These are phyloP conservation scores for Lasiurus cinereus DNA, from an alignment of 2,113 vertebrate genomes.

Conservation along the genomic window DNA sequence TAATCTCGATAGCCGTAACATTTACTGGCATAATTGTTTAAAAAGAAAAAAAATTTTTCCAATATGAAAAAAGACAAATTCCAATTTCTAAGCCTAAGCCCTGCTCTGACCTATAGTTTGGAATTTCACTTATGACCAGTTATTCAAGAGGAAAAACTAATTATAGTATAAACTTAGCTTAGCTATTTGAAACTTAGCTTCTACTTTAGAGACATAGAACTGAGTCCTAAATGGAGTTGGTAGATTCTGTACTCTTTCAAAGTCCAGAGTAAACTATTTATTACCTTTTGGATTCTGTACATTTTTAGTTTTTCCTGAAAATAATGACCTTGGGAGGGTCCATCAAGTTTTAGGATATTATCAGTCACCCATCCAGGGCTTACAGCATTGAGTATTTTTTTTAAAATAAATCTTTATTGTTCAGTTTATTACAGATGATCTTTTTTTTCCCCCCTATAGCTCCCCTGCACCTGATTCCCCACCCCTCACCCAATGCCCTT, in stretches of 20 bases:
- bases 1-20: neutral
- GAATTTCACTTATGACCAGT: constrained; percentile 46
- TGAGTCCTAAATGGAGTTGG: neutral
- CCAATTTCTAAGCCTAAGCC: neutral
- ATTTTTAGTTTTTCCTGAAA: constrained; percentile 12
- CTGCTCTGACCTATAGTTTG: constrained; percentile 15
- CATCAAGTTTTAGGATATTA: neutral
- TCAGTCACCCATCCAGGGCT: neutral
- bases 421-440: no score
- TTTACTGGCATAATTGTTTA: neutral
- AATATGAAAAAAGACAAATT: constrained; percentile 56
- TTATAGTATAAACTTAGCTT: neutral
- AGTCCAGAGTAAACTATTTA: neutral
- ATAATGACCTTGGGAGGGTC: neutral
- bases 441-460: no score
- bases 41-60: constrained; percentile 35
- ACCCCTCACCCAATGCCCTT: no score
- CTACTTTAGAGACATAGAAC: neutral
- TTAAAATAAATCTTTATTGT: no score
- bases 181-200: neutral
- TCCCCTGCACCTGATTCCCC: no score
- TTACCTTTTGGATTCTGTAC: neutral
- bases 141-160: constrained; percentile 54
- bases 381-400: neutral
- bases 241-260: constrained; percentile 31